Base-by-base conservation (phyloP, 1,140 invertebrate genomes). In the Danaus plexippus region DNA sequence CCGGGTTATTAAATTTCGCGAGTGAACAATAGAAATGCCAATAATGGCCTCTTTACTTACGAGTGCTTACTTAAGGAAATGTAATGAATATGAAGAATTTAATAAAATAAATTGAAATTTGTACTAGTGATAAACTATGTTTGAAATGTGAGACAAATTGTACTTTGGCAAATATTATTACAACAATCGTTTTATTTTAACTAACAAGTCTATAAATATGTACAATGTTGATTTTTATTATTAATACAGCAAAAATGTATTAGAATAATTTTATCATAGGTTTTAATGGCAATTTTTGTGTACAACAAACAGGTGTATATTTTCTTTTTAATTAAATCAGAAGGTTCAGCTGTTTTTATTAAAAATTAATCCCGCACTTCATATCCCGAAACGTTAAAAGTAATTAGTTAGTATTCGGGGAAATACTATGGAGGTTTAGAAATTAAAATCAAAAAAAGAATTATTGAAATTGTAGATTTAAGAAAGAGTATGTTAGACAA, bases 81-180 rank as follows among this genome's bases (percentile, higher is more conserved):
- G 73, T 70, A 83, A 77, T 81, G 75, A 81, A 82, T 85, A 81
- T 80, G 77, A 67, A 77, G 68, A 71, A 71, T 75, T 85, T 75
- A 76, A 73, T 67, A 75, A 80, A 70, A 77, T 73, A 71, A 66
- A 80, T 65, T 77, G 63, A 79, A 83, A 81, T 83, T 83, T 81
- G 83, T 81, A 83, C 81, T 75, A 80, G 79, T 83, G 77, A 83
- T 83, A 75, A 83, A 81, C 73, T 76, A 70, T 77, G 22, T 32
- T 32, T 32, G 22, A 32, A 32, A 32, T 32, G 5, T 32, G 7
- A 32, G 22, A 32, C 22, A 32, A 32, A 32, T 32, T 7, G 22
- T 32, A 4, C 22, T 32, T 32, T 32, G 7, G 22, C 22, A 32
- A 32, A 32, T 32, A 32, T 32, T 6, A 32, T 32, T 32, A 8